These are phyloP conservation scores for Brachystomella parvula DNA, from an alignment of 1,140 invertebrate species.

Conservation along the genomic window DNA sequence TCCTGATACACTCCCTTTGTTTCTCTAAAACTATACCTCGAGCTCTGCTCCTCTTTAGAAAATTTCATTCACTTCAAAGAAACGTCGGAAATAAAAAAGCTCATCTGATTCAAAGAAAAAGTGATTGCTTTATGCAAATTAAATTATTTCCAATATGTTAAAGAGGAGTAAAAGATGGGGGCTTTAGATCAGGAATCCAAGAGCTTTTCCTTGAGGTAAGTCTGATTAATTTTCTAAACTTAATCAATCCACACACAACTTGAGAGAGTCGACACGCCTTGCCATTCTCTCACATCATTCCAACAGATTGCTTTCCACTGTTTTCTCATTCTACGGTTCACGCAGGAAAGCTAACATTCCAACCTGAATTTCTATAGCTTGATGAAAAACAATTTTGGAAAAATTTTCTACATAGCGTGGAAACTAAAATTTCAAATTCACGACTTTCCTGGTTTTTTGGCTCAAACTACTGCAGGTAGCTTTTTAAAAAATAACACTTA, in stretches of 20 bases:
- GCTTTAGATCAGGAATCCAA: not conserved
- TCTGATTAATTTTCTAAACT: not conserved
- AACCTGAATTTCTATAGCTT: too few species aligned
- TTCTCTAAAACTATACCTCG: not conserved
- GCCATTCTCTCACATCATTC: not conserved
- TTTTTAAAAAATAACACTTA: constrained; percentile 42
- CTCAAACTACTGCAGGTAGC: too few species aligned
- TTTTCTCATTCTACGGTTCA: too few species aligned
- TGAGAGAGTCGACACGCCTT: not conserved
- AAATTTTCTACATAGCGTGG: not conserved
- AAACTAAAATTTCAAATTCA: not conserved
- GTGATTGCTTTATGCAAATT: constrained; percentile 5
- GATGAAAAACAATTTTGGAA: not conserved
- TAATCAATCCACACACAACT: not conserved
- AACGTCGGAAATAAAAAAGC: not conserved
- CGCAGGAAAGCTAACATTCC: too few species aligned
- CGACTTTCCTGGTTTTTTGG: not conserved
- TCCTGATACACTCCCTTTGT: not conserved
- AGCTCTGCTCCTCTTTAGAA: not conserved
- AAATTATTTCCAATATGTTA: not conserved
- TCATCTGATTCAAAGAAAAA: not conserved
- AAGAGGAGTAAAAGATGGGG: not conserved
- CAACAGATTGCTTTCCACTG: too few species aligned
- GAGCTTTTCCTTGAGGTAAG: not conserved
- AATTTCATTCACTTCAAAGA: not conserved